Percentiles rank a stretch among this genome's conserved stretches.
These are phyloP conservation scores for Ibycter americanus DNA, from an alignment of 2,797 vertebrate genomes.

Conservation along the genomic window DNA sequence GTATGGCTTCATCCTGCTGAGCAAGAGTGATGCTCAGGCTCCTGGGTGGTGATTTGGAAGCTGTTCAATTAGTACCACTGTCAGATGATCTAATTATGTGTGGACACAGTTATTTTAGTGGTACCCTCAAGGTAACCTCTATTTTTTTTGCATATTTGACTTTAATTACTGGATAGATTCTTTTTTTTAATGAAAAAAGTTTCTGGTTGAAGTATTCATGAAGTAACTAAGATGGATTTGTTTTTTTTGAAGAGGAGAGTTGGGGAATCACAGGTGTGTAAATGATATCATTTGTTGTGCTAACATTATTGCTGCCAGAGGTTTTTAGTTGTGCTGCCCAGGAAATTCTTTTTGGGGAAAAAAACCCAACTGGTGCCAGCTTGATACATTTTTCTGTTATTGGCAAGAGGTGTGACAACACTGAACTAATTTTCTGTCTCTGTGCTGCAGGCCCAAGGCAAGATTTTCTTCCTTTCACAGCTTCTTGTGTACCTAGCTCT, in stretches of 20 bases:
- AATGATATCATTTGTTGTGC: neutral
- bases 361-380: neutral
- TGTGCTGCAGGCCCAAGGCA: neutral
- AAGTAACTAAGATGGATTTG: neutral
- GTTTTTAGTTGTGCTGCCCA: neutral
- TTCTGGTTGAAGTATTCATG: neutral
- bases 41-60: neutral
- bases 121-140: neutral
- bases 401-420: slow-evolving; percentile 16
- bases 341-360: neutral
- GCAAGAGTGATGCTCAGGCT: neutral
- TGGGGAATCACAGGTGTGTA: neutral
- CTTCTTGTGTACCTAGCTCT: neutral
- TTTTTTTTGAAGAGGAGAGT: neutral
- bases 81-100: neutral
- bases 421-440: neutral
- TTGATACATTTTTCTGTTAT: slow-evolving; percentile 5
- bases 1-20: neutral
- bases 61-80: neutral
- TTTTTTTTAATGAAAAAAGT: neutral
- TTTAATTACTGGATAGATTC: neutral
- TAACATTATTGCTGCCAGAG: neutral
- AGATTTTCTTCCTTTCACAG: neutral
- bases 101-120: neutral
- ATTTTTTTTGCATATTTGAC: neutral